A percentile compares a stretch with the other conserved stretches of the same genome.
Evolutionary conservation across 2,113 vertebrate genomes (phyloP).

Genomic region (Condylura cristata): DNA sequence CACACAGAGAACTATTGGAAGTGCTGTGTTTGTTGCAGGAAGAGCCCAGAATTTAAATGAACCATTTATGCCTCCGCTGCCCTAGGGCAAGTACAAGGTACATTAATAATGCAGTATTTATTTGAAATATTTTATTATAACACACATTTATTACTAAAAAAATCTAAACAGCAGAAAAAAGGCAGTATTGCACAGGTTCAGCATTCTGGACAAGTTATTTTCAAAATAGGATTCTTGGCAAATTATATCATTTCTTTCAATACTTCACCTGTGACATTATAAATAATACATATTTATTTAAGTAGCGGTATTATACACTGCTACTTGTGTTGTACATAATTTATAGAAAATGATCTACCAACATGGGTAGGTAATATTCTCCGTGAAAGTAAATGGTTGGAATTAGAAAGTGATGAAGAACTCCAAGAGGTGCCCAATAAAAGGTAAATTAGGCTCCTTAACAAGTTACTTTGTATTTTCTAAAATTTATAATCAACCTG

Average conservation of each 20-base stretch:
- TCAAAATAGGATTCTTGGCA: conserved; percentile 81
- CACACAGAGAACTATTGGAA: conserved; percentile 65
- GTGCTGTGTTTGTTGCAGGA: conserved; percentile 68
- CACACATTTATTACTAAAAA: conserved; percentile 86
- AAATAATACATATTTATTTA: conserved; percentile 88
- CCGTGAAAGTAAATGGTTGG: conserved; percentile 60
- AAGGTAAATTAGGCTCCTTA: conserved; percentile 40
- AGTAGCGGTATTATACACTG: conserved; percentile 79
- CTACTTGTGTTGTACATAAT: conserved; percentile 83
- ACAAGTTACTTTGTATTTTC: not conserved
- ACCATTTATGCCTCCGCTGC: conserved; percentile 83
- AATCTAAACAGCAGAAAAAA: conserved; percentile 76
- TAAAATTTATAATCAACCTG: not conserved
- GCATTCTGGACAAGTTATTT: conserved; percentile 81
- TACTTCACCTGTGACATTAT: conserved; percentile 86
- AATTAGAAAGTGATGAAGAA: conserved; percentile 68
- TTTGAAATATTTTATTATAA: conserved; percentile 90
- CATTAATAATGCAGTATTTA: conserved; percentile 89
- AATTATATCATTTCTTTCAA: conserved; percentile 80
- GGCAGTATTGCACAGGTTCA: conserved; percentile 62
- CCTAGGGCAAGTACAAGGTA: conserved; percentile 80
- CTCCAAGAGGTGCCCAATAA: conserved; percentile 3
- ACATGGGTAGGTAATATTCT: conserved; percentile 74
- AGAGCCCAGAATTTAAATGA: conserved; percentile 85
- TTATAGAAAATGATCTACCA: conserved; percentile 83